Conservation (phyloP, 2,888 invertebrate genomes). For the Thecocarcelia acutangulata region DNA sequence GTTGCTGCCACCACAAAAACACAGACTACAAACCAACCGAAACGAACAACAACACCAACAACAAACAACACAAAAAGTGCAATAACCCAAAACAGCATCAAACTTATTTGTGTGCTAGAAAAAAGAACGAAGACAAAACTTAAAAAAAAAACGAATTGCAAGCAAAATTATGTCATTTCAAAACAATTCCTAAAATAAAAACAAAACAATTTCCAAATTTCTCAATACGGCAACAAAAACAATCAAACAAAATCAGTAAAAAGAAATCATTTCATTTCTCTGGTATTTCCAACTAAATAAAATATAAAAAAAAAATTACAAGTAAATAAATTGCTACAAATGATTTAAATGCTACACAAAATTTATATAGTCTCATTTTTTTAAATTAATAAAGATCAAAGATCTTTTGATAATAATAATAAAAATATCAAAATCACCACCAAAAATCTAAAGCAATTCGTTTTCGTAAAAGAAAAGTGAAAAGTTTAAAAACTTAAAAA, state of each 20-base stretch:
- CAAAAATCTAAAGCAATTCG: slow-evolving; percentile 10
- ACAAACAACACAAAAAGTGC: slow-evolving; percentile 55
- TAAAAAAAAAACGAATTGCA: background rate
- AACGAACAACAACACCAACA: slow-evolving; percentile 29
- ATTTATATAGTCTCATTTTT: slow-evolving; percentile 19
- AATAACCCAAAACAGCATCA: slow-evolving; percentile 57
- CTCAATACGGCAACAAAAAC: background rate
- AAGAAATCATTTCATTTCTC: too few relatives aligned
- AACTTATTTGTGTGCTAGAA: slow-evolving; percentile 34
- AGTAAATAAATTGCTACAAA: background rate
- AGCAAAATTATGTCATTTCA: slow-evolving; percentile 31
- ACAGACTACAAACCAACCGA: background rate
- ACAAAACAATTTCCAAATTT: slow-evolving; percentile 19
- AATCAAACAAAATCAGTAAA: slow-evolving; percentile 7
- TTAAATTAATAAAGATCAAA: slow-evolving; percentile 58
- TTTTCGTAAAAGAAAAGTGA: slow-evolving; percentile 1
- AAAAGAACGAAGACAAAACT: background rate
- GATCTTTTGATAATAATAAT: slow-evolving; percentile 19
- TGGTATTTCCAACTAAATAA: background rate
- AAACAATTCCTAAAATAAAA: slow-evolving; percentile 26
- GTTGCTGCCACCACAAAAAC: background rate
- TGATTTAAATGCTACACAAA: slow-evolving; percentile 26
- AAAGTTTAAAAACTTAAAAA: slow-evolving; percentile 1
- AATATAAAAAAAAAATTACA: background rate
- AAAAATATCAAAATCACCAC: background rate